These are phyloP conservation scores for Frieseomelitta varia DNA, from an alignment of 1,140 invertebrate genomes.

Conservation along the genomic window DNA sequence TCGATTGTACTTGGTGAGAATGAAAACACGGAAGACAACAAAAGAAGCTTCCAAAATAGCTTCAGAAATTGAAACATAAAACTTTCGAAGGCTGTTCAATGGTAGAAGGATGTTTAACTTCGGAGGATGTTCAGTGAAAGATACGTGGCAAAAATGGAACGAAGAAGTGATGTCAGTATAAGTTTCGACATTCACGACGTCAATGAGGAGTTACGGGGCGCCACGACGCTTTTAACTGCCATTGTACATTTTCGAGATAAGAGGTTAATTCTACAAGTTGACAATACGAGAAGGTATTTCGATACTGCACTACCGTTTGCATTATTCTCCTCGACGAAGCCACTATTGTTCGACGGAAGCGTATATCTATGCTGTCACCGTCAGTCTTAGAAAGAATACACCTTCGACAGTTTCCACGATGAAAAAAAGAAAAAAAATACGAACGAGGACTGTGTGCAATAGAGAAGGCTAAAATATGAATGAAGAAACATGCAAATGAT, in stretches of 20 bases:
- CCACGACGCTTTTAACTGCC: background rate
- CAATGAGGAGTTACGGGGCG: background rate
- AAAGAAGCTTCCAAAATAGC: too few species aligned
- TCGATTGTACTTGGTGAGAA: background rate
- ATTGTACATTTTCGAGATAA: constrained; percentile 16
- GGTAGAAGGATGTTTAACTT: too few species aligned
- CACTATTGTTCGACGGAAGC: constrained; percentile 20
- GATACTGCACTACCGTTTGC: constrained; percentile 4
- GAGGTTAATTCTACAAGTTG: constrained; percentile 20
- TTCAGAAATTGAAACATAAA: too few species aligned
- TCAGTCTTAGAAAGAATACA: background rate
- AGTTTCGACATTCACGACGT: background rate
- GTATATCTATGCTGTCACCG: constrained; percentile 20
- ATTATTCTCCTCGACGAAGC: background rate
- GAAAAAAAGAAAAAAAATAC: background rate
- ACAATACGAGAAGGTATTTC: constrained; percentile 17
- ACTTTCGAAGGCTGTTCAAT: too few species aligned
- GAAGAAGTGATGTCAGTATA: background rate
- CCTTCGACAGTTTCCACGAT: background rate
- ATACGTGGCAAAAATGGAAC: background rate
- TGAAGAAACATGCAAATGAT: background rate
- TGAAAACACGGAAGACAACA: background rate
- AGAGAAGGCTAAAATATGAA: background rate
- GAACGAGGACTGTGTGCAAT: background rate
- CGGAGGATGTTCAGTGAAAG: too few species aligned